A percentile compares a stretch with the other conserved stretches of the same genome.
Conservation (phyloP, 2,797 vertebrate species). For the Pipistrellus pipistrellus region DNA sequence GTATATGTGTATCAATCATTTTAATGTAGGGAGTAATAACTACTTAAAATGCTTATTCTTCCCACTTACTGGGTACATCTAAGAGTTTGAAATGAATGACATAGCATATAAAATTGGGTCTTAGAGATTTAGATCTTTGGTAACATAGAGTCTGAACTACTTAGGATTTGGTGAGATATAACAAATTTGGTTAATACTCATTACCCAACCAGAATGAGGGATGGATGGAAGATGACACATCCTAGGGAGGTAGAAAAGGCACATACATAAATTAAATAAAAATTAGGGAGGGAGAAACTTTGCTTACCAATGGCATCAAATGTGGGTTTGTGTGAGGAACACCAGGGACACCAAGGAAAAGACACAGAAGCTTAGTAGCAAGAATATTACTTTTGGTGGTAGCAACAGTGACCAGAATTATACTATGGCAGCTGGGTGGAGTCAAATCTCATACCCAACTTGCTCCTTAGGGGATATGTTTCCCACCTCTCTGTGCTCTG, state of each 20-base stretch:
- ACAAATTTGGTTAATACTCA: background rate
- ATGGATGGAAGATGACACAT: background rate
- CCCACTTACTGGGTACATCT: background rate
- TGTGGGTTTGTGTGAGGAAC: background rate
- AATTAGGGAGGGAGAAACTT: background rate
- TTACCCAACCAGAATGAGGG: background rate
- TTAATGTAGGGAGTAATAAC: background rate
- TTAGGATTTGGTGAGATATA: background rate
- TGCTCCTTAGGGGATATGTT: background rate
- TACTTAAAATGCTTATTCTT: conserved; percentile 12
- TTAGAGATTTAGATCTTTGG: background rate
- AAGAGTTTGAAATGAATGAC: conserved; percentile 3
- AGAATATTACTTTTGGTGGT: background rate
- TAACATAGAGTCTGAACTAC: background rate
- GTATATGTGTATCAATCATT: background rate
- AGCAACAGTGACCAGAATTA: background rate
- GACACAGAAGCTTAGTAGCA: background rate
- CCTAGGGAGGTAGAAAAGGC: background rate
- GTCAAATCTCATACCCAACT: background rate
- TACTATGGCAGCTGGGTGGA: too few species aligned
- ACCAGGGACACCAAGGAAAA: background rate
- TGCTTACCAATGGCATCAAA: background rate
- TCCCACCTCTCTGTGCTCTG: background rate
- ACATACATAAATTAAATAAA: background rate
- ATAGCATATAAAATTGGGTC: conserved; percentile 1